Conservation (phyloP, 2,888 invertebrate genomes). For the Fragum whitleyi region DNA sequence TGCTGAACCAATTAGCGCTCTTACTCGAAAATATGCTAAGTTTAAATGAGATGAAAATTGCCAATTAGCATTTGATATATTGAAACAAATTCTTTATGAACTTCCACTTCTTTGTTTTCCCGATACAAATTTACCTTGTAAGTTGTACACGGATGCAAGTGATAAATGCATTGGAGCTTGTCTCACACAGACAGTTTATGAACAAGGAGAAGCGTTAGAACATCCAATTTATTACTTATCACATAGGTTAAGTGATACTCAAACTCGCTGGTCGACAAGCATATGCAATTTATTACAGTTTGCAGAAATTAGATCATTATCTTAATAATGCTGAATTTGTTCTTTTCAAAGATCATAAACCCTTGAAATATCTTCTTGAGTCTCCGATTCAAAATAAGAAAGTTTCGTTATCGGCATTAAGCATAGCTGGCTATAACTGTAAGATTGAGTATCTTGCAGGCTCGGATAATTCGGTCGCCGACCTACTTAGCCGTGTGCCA, state of each 20-base stretch:
- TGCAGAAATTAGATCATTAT: constrained; percentile 43
- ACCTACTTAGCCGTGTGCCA: background rate
- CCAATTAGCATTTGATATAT: constrained; percentile 24
- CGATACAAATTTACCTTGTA: constrained; percentile 9
- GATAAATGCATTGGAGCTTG: constrained; percentile 21
- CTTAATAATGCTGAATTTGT: constrained; percentile 38
- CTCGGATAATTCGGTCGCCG: background rate
- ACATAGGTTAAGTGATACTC: constrained; percentile 40
- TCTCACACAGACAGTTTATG: constrained; percentile 3
- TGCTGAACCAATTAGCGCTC: background rate
- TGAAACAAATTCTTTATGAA: constrained; percentile 14
- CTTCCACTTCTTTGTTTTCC: constrained; percentile 18
- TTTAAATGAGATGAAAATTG: constrained; percentile 17
- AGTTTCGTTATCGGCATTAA: constrained; percentile 50
- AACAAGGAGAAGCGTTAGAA: background rate
- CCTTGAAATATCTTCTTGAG: constrained; percentile 43
- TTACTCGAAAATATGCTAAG: constrained; percentile 35
- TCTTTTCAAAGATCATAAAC: constrained; percentile 42
- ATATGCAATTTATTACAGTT: constrained; percentile 31
- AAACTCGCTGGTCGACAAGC: constrained; percentile 34
- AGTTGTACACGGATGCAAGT: constrained; percentile 33
- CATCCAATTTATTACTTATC: constrained; percentile 33
- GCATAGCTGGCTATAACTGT: constrained; percentile 52
- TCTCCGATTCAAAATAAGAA: constrained; percentile 52
- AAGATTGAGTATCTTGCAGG: constrained; percentile 43